phyloP scores from a whole-genome alignment of 1,140 invertebrate genomes.

The Platorchestia sp. region DNA sequence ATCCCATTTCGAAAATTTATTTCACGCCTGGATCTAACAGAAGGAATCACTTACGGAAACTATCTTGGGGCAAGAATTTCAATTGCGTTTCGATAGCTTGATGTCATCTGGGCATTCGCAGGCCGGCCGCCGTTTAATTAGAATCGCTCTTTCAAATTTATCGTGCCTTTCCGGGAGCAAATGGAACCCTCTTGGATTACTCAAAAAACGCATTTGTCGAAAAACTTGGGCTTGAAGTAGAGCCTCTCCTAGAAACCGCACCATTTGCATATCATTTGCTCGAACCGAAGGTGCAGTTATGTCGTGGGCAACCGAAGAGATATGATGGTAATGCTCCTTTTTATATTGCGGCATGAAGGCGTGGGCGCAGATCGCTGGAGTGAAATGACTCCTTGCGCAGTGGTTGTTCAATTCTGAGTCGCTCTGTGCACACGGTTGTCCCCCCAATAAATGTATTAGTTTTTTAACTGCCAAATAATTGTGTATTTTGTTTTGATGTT shows the following conservation, averaged over 20 bases:
- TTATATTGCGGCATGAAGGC: neutral
- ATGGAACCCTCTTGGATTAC: slow-evolving; percentile 24
- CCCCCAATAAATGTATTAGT: no score
- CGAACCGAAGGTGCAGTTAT: slow-evolving; percentile 21
- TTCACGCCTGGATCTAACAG: neutral
- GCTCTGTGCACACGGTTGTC: no score
- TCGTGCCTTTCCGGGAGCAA: neutral
- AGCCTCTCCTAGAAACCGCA: neutral
- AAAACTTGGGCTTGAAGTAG: slow-evolving; percentile 27
- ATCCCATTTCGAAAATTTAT: neutral
- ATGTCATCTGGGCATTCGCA: neutral
- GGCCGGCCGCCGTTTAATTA: neutral
- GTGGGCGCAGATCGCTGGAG: neutral
- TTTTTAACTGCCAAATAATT: no score
- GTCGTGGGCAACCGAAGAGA: neutral
- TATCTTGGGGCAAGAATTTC: neutral
- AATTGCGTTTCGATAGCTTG: neutral
- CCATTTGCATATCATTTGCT: slow-evolving; percentile 53
- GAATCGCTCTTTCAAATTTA: slow-evolving; percentile 12
- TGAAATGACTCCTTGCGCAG: no score
- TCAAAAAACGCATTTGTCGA: slow-evolving; percentile 18
- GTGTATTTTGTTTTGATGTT: no score
- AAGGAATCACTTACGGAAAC: neutral
- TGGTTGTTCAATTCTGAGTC: no score
- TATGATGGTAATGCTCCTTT: neutral